phyloP scores from a whole-genome alignment of 1,140 invertebrate genomes.

The Hyphantria cunea region DNA sequence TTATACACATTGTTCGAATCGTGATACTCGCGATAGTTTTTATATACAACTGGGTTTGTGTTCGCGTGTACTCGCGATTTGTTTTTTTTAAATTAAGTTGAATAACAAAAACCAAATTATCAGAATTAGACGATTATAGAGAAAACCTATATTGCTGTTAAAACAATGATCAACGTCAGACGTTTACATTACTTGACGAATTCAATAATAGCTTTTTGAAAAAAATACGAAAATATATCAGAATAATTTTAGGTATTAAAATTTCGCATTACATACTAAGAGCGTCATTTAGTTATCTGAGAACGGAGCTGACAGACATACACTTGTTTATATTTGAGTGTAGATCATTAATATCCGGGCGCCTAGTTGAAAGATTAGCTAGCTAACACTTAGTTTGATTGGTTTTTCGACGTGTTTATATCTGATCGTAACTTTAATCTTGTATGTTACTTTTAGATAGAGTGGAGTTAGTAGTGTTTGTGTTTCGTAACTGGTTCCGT shows the following conservation, averaged over 20 bases:
- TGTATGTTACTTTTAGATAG: constrained; percentile 7
- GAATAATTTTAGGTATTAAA: too few species aligned
- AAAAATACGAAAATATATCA: too few species aligned
- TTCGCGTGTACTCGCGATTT: too few species aligned
- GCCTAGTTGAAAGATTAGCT: constrained; percentile 23
- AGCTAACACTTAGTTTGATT: constrained; percentile 27
- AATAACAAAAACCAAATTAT: too few species aligned
- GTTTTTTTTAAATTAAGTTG: too few species aligned
- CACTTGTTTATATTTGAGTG: constrained; percentile 3
- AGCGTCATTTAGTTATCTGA: constrained; percentile 5
- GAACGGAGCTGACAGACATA: constrained; percentile 6
- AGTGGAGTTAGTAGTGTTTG: constrained; percentile 8
- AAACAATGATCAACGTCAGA: too few species aligned
- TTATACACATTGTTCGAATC: constrained; percentile 3
- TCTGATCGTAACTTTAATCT: constrained; percentile 20
- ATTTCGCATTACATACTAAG: too few species aligned
- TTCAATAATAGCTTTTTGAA: too few species aligned
- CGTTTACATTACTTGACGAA: too few species aligned
- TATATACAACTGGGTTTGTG: background rate
- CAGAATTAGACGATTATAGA: too few species aligned
- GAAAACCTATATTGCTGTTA: too few species aligned
- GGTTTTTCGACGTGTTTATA: constrained; percentile 18
- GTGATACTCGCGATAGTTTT: background rate
- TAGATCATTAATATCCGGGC: constrained; percentile 16
- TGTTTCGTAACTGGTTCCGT: too few species aligned